Percentiles rank a stretch among this genome's conserved stretches.
These are phyloP conservation scores for Eristalinus sepulchralis DNA, from an alignment of 2,888 invertebrate species.

Conservation along the genomic window DNA sequence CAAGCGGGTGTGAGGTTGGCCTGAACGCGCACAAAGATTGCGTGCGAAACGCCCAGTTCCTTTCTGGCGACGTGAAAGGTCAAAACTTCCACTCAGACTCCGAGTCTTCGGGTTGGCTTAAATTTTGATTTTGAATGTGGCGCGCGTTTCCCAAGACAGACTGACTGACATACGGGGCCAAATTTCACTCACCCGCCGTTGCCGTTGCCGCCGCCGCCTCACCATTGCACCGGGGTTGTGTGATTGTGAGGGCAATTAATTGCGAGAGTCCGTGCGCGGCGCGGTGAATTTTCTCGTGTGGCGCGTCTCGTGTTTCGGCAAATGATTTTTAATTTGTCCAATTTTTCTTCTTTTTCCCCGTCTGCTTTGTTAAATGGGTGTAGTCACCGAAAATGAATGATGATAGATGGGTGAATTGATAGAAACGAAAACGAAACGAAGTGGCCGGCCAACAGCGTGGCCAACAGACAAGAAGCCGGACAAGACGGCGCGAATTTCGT, in stretches of 20 bases:
- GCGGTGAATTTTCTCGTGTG: conserved; percentile 33
- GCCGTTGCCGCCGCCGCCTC: too few species aligned
- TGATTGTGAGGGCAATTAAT: conserved; percentile 59
- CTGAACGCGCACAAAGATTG: conserved; percentile 42
- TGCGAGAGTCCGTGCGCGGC: not conserved
- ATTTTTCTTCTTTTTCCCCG: conserved; percentile 33
- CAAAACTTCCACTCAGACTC: conserved; percentile 2
- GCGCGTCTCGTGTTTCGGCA: conserved; percentile 51
- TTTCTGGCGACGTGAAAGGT: conserved; percentile 4
- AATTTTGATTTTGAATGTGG: not conserved
- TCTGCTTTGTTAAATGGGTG: conserved; percentile 49
- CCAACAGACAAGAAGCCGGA: not conserved
- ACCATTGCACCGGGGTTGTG: conserved; percentile 1
- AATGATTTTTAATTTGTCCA: conserved; percentile 62
- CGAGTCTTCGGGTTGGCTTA: not conserved
- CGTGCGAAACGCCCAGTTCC: conserved; percentile 57
- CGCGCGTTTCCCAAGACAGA: not conserved
- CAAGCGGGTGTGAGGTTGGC: conserved; percentile 6
- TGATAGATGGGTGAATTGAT: conserved; percentile 57
- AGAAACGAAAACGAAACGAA: conserved; percentile 15
- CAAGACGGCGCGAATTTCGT: conserved; percentile 37
- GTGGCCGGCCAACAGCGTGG: not conserved
- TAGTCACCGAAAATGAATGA: conserved; percentile 54
- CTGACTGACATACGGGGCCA: not conserved
- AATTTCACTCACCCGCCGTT: conserved; percentile 48